These are phyloP conservation scores for Halcyon smyrnensis DNA, from an alignment of 2,797 vertebrate species.

Conservation along the genomic window DNA sequence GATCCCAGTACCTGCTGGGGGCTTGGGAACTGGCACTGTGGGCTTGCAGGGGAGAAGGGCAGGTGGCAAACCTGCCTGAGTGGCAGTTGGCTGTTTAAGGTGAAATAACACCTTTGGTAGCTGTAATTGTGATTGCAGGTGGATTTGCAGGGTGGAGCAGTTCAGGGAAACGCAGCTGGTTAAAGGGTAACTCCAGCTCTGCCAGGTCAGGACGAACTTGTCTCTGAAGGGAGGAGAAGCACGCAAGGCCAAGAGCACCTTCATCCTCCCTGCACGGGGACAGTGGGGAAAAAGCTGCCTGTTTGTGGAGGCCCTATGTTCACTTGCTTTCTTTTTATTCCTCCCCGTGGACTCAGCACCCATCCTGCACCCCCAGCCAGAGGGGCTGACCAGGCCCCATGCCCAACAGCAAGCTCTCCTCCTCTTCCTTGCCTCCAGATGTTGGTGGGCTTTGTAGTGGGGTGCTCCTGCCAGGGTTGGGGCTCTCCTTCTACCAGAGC, in stretches of 20 bases:
- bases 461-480: not conserved
- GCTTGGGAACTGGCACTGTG: accelerated
- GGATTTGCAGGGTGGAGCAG: constrained; percentile 58
- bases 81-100: not conserved
- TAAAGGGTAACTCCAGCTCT: constrained; percentile 52
- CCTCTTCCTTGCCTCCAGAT: not conserved
- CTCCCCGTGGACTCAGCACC: not conserved
- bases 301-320: not conserved
- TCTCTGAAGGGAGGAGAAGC: not conserved
- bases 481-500: not conserved
- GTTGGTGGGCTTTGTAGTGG: accelerated
- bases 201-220: not conserved
- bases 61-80: not conserved
- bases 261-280: not conserved
- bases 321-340: not conserved
- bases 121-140: constrained; percentile 35
- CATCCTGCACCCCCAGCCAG: not conserved
- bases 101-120: not conserved
- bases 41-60: not conserved
- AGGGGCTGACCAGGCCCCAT: not conserved
- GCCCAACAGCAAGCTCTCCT: not conserved
- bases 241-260: not conserved
- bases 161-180: constrained; percentile 21
- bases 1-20: accelerated
- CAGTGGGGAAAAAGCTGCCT: not conserved